Conservation (phyloP, 92 coral and sea anemone genomes). For the Ricordea florida region DNA sequence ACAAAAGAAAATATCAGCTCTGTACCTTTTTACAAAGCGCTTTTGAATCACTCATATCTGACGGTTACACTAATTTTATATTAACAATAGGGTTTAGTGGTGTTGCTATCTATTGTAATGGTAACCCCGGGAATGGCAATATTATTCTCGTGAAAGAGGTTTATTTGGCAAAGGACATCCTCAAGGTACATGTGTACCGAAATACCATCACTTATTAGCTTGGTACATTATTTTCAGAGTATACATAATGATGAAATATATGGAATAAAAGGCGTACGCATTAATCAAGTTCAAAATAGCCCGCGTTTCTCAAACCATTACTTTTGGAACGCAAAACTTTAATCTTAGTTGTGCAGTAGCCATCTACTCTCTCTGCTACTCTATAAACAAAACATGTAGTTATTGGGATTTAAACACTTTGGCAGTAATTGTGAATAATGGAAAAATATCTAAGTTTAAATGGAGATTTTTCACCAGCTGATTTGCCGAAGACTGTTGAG, state of each 20-base stretch:
- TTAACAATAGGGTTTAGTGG: conserved; percentile 19
- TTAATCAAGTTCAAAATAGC: conserved; percentile 41
- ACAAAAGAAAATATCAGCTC: conserved; percentile 34
- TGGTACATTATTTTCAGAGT: conserved; percentile 28
- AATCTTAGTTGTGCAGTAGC: conserved; percentile 50
- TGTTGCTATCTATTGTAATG: conserved; percentile 24
- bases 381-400: conserved; percentile 45
- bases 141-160: conserved; percentile 54
- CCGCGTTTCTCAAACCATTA: neutral
- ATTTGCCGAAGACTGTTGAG: conserved; percentile 24
- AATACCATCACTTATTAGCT: neutral
- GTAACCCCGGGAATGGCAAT: conserved; percentile 12
- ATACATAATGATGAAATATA: conserved; percentile 44
- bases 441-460: conserved; percentile 43
- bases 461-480: conserved; percentile 19
- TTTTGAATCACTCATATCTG: conserved; percentile 27
- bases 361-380: conserved; percentile 50
- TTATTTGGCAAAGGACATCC: conserved; percentile 33
- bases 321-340: conserved; percentile 16
- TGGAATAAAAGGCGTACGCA: conserved; percentile 49
- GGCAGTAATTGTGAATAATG: conserved; percentile 8
- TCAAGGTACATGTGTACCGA: conserved; percentile 44
- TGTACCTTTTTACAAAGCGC: conserved; percentile 26
- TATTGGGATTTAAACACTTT: conserved; percentile 27
- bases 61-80: conserved; percentile 22